phyloP scores from a whole-genome alignment of 2,113 vertebrate genomes.

The Merops nubicus region DNA sequence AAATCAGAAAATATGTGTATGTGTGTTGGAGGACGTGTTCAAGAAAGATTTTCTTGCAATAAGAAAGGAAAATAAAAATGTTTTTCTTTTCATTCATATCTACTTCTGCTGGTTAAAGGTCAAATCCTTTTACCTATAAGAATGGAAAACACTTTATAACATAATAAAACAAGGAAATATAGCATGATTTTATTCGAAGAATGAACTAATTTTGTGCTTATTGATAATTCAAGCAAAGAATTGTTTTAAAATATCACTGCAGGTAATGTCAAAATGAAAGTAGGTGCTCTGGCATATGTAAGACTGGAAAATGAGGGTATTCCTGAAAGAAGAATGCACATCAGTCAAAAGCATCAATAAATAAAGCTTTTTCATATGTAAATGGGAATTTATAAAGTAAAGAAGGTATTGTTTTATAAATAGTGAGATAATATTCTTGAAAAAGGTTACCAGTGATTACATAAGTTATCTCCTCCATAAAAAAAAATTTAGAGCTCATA shows the following conservation, averaged over 20 bases:
- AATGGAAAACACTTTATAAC: neutral
- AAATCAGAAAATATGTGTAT: neutral
- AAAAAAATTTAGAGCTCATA: constrained; percentile 79
- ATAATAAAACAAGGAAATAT: neutral
- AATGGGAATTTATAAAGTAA: constrained; percentile 77
- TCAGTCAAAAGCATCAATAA: constrained; percentile 79
- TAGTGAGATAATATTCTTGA: constrained; percentile 84
- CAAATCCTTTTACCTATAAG: neutral
- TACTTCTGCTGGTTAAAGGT: neutral
- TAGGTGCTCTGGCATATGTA: constrained; percentile 26
- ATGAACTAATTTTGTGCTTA: neutral
- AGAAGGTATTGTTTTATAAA: constrained; percentile 85
- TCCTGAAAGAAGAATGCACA: constrained; percentile 70
- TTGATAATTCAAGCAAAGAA: neutral
- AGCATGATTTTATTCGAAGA: neutral
- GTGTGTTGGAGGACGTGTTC: neutral
- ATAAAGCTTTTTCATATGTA: constrained; percentile 83
- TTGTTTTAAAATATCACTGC: neutral
- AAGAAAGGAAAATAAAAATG: neutral
- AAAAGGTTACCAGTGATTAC: constrained; percentile 83
- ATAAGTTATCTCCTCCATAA: constrained; percentile 83
- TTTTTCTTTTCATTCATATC: neutral
- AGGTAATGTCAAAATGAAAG: constrained; percentile 53
- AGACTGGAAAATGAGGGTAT: constrained; percentile 61
- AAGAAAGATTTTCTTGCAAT: neutral